These are phyloP conservation scores for Heliocidaris erythrogramma DNA, from an alignment of 35 echinoderm and acorn worm species.

Conservation along the genomic window DNA sequence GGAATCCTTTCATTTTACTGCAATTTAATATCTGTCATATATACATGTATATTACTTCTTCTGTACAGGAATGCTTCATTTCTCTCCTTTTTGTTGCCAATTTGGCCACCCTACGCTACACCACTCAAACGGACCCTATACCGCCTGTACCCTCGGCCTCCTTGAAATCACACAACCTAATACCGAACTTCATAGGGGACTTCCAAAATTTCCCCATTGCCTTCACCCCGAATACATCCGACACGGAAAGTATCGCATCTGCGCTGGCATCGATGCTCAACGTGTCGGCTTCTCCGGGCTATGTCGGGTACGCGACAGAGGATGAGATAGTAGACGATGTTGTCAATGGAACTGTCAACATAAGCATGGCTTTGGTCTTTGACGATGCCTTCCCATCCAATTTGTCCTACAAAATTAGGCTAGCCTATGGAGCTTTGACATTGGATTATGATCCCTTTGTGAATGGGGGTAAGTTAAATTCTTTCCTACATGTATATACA, in stretches of 20 bases:
- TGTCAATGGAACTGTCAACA: background rate
- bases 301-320: slow-evolving; percentile 38
- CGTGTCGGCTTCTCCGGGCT: background rate
- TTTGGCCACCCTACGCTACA: slow-evolving; percentile 35
- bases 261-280: background rate
- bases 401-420: slow-evolving; percentile 57
- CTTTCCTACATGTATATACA: background rate
- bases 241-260: background rate
- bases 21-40: too few relatives aligned
- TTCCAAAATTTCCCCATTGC: background rate
- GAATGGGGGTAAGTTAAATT: slow-evolving; percentile 32
- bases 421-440: background rate
- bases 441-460: background rate
- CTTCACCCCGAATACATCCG: slow-evolving; percentile 28
- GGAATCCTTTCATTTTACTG: background rate
- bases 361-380: slow-evolving; percentile 42
- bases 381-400: slow-evolving; percentile 45
- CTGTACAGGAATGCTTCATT: slow-evolving; percentile 51
- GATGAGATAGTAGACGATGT: background rate
- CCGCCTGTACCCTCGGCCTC: background rate
- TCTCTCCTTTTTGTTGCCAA: slow-evolving; percentile 32
- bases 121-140: slow-evolving; percentile 21
- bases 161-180: background rate
- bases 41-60: too few relatives aligned
- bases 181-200: background rate